Percentiles rank a stretch among this genome's conserved stretches.
Conservation (phyloP, 2,797 vertebrate species). For the Phrynocephalus vlangalii region DNA sequence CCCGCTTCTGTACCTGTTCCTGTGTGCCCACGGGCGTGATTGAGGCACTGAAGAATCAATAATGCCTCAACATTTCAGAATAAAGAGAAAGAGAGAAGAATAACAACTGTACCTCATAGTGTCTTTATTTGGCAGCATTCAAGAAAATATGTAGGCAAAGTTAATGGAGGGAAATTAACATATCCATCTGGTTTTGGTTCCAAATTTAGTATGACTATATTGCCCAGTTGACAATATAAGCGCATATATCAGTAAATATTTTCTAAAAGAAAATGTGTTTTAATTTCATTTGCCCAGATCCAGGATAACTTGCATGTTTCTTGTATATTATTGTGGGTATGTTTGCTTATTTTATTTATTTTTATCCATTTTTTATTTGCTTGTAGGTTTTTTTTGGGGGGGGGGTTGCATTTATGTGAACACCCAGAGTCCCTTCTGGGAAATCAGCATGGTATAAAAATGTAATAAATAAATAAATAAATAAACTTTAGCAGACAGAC, state of each 20-base stretch:
- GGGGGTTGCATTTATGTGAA: too few relatives aligned
- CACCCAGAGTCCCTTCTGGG: too few relatives aligned
- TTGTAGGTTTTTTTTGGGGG: too few relatives aligned
- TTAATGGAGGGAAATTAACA: not conserved
- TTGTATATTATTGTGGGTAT: too few relatives aligned
- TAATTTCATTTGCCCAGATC: not conserved
- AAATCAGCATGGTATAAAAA: too few relatives aligned
- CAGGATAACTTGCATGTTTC: too few relatives aligned
- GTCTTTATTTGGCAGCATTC: not conserved
- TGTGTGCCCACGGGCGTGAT: too few relatives aligned
- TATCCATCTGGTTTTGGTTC: not conserved
- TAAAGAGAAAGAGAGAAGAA: not conserved
- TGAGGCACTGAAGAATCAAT: not conserved
- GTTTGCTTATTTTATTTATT: too few relatives aligned
- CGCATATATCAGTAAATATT: not conserved
- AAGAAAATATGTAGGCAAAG: not conserved
- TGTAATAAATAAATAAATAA: too few relatives aligned
- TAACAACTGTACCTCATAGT: not conserved
- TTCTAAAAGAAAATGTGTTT: not conserved
- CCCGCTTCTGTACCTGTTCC: too few relatives aligned
- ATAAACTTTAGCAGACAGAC: too few relatives aligned
- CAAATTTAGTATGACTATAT: not conserved
- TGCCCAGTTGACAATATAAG: not conserved
- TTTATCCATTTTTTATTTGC: too few relatives aligned
- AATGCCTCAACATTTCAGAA: not conserved